Evolutionary conservation across 1,140 invertebrate genomes (phyloP).

Genomic region (Drosophila varians): DNA sequence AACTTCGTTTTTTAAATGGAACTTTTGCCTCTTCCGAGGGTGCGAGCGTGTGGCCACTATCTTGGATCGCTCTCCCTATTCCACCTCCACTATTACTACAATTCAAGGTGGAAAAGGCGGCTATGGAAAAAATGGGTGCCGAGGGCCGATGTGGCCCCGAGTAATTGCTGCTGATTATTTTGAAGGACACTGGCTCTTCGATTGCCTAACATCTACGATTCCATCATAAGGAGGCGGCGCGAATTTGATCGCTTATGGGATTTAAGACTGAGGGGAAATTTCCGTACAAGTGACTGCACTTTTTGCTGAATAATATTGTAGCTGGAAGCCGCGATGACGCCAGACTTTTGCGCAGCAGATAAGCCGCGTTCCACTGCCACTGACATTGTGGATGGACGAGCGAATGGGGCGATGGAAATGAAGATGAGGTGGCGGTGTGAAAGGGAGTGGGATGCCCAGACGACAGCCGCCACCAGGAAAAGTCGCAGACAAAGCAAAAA

Average conservation of each 20-base stretch:
- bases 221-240: conserved; percentile 28
- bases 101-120: conserved; percentile 8
- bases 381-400: neutral
- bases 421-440: neutral
- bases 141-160: conserved; percentile 23
- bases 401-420: no score
- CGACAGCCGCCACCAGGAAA: conserved; percentile 17
- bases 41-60: neutral
- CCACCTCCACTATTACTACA: conserved; percentile 17
- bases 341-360: conserved; percentile 75
- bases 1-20: conserved; percentile 70
- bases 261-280: conserved; percentile 5
- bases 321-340: conserved; percentile 13
- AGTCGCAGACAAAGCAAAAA: conserved; percentile 54
- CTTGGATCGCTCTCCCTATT: neutral
- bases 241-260: conserved; percentile 6
- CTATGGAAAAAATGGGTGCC: conserved; percentile 11
- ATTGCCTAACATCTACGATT: conserved; percentile 60
- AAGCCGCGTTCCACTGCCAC: conserved; percentile 51
- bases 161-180: conserved; percentile 76
- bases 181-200: conserved; percentile 69
- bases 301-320: conserved; percentile 45
- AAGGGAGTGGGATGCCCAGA: conserved; percentile 25
- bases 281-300: conserved; percentile 24
- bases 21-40: conserved; percentile 52